Percentiles rank a stretch among this genome's conserved stretches.
These are phyloP conservation scores for Microctenopoma lineatum DNA, from an alignment of 2,797 vertebrate genomes.

Conservation along the genomic window DNA sequence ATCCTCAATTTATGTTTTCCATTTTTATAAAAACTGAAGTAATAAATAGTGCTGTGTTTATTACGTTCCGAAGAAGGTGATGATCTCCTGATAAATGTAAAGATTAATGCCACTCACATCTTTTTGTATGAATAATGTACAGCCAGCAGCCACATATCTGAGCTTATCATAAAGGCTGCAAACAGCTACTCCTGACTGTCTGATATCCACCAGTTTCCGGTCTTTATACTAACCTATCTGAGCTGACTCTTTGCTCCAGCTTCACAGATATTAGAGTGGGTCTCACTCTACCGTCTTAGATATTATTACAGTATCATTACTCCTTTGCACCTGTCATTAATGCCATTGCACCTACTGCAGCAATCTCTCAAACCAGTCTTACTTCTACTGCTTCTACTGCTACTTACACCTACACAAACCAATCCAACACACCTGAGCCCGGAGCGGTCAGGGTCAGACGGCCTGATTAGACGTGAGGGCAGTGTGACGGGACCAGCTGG, in stretches of 20 bases:
- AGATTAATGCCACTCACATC: no score
- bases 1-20: no score
- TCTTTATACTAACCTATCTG: no score
- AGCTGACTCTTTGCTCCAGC: neutral
- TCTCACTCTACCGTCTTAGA: neutral
- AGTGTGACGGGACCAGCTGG: conserved; percentile 79
- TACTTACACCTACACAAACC: conserved; percentile 54
- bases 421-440: conserved; percentile 72
- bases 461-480: conserved; percentile 69
- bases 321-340: neutral
- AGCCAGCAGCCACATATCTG: no score
- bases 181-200: no score
- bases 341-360: neutral
- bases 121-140: no score
- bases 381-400: conserved; percentile 20
- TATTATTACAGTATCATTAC: neutral
- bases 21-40: no score
- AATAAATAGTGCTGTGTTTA: no score
- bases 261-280: neutral
- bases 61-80: no score
- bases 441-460: conserved; percentile 66
- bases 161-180: no score
- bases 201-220: no score
- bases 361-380: conserved; percentile 16
- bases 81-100: no score